These are phyloP conservation scores for Scaeva pyrastri DNA, from an alignment of 2,888 invertebrate genomes.

Conservation along the genomic window DNA sequence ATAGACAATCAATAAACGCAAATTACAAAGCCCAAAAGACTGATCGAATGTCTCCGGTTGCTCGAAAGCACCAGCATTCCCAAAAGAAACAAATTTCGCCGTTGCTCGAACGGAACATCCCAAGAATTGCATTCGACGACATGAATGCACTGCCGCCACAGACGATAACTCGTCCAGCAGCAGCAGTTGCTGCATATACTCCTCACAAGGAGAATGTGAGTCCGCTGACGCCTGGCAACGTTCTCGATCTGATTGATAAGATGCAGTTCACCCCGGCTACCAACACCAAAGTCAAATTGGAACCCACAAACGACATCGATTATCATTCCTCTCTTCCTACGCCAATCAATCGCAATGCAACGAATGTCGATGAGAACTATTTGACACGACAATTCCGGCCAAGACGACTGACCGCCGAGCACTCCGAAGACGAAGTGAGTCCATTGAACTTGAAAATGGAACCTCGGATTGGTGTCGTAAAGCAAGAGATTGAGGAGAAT, in stretches of 20 bases:
- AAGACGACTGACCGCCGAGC: constrained; percentile 78
- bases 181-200: background rate
- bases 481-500: background rate
- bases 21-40: constrained; percentile 66
- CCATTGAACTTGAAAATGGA: constrained; percentile 26
- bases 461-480: background rate
- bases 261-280: constrained; percentile 82
- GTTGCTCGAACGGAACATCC: constrained; percentile 79
- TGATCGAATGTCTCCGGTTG: constrained; percentile 60
- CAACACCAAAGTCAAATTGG: constrained; percentile 54
- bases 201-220: constrained; percentile 83
- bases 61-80: constrained; percentile 20
- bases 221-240: constrained; percentile 83
- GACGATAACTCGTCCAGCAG: constrained; percentile 3
- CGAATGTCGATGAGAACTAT: constrained; percentile 28
- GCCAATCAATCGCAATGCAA: constrained; percentile 77
- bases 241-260: constrained; percentile 81
- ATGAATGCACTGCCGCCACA: constrained; percentile 10
- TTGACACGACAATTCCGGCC: constrained; percentile 78
- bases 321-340: constrained; percentile 81
- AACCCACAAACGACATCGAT: constrained; percentile 76
- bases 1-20: constrained; percentile 75
- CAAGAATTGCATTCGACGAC: constrained; percentile 38
- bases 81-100: constrained; percentile 77
- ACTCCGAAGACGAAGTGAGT: constrained; percentile 65